Evolutionary conservation across 2,113 vertebrate species (phyloP), one percentile per base, ranked within the genome.

Genomic region (Brachyhypopomus gauderio): DNA sequence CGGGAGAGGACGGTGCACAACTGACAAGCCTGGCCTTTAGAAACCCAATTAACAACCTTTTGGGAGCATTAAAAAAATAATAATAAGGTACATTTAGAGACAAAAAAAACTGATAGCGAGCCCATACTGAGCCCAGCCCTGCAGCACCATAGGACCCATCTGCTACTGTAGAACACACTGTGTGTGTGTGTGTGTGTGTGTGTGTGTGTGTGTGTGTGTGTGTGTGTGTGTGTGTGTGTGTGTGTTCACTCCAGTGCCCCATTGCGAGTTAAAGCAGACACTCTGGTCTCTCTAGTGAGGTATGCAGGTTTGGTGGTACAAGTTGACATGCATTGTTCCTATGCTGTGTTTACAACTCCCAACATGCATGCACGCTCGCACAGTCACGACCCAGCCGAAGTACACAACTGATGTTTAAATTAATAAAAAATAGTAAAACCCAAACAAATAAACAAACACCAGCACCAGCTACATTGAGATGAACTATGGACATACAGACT

Each of bases 21-120:
- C 25, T 19, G 71, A 79, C 16, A 75, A 14, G 27, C 8, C 22
- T 48, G 69, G 60, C 27, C 17, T 74, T 62, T 27, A 38, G 12
- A 75, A 73, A 71, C 62, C 66, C 59, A 72, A 22, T 86, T 36
- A 75, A 58, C 79, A 80, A 59, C 55, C 69, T 73, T 25, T 73
- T 73, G 67, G 34, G 14, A n/a, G 36, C 41, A 52, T 30, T 30
- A 30, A 30, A 3, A 30, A 23, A 64, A 36, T 81, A 75, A 22
- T 22, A 79, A 75, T 27, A 60, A 34, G 14, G 62, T 72, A 55
- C 67, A 70, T 82, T 56, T 41, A 45, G 77, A 45, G 38, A 59
- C 25, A 64, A 36, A 76, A 80, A 52, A 78, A 72, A 81, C 34
- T 48, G 82, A 84, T 78, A 27, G 45, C 66, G 48, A 63, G 60